Evolutionary conservation across 2,113 vertebrate genomes (phyloP).

Genomic region (Vanacampus margaritifer): DNA sequence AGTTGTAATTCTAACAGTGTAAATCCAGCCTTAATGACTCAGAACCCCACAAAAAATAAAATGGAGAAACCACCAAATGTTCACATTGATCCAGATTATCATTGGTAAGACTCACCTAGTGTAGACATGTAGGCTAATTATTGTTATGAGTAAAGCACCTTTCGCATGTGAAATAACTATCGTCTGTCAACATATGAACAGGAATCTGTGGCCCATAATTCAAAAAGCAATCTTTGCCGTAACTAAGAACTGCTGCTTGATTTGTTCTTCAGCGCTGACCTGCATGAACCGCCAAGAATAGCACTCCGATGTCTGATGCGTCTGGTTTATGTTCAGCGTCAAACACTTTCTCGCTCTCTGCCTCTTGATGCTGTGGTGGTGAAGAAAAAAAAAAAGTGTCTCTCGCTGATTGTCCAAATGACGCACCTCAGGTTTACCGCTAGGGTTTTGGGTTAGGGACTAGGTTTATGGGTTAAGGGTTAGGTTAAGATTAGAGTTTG

Average conservation of each 20-base stretch:
- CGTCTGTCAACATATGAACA: conserved; percentile 32
- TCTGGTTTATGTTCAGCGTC: conserved; percentile 68
- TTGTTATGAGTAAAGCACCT: background rate
- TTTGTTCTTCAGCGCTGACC: conserved; percentile 60
- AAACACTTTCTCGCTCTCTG: conserved; percentile 31
- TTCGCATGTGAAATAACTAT: background rate
- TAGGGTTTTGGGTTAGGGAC: background rate
- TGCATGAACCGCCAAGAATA: conserved; percentile 64
- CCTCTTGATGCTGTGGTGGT: conserved; percentile 46
- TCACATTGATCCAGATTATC: background rate
- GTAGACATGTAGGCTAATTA: too few relatives aligned
- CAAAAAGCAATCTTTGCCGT: conserved; percentile 62
- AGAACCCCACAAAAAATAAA: background rate
- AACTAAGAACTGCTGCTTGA: conserved; percentile 40
- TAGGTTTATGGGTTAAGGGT: background rate
- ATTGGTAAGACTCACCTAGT: background rate
- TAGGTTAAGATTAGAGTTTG: background rate
- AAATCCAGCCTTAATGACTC: background rate
- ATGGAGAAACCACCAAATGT: background rate
- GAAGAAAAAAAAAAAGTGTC: conserved; percentile 32
- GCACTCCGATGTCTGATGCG: conserved; percentile 60
- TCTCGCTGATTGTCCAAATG: conserved; percentile 23
- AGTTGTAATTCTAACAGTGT: background rate
- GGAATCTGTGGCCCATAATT: conserved; percentile 57
- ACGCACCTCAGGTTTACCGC: background rate